Conservation (phyloP, 2,113 vertebrate genomes). For the Seriola rivoliana region DNA sequence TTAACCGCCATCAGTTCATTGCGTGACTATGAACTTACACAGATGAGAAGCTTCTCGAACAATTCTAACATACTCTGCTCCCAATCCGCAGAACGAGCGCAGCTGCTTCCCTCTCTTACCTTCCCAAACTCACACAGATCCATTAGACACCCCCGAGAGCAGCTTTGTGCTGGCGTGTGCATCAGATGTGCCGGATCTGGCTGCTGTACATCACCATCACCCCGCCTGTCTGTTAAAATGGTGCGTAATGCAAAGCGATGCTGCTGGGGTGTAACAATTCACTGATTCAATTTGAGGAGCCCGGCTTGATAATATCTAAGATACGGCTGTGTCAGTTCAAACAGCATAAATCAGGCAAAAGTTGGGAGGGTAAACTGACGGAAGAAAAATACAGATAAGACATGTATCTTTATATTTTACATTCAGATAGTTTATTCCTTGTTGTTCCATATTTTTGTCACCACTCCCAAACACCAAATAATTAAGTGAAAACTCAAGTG, state of each 20-base stretch:
- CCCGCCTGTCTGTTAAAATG: conserved; percentile 38
- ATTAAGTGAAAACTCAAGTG: conserved; percentile 20
- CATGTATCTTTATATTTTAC: conserved; percentile 7
- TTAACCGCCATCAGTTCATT: conserved; percentile 33
- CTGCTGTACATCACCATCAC: conserved; percentile 46
- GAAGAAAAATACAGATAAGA: conserved; percentile 15
- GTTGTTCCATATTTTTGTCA: conserved; percentile 1
- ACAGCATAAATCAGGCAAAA: not conserved
- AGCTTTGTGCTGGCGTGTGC: conserved; percentile 41
- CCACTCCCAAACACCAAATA: conserved; percentile 5
- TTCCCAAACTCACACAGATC: conserved; percentile 52
- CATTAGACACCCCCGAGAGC: conserved; percentile 66
- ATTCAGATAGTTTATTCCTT: not conserved
- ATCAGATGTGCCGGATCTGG: conserved; percentile 34
- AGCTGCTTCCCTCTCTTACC: conserved; percentile 63
- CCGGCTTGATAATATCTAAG: conserved; percentile 39
- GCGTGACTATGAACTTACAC: conserved; percentile 45
- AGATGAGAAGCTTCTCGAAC: conserved; percentile 57
- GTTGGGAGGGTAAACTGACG: not conserved
- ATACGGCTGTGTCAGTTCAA: conserved; percentile 40
- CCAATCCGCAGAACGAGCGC: conserved; percentile 33
- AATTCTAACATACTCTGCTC: conserved; percentile 35
- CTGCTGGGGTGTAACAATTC: conserved; percentile 47
- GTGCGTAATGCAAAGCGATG: conserved; percentile 42
- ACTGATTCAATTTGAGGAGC: conserved; percentile 48